Evolutionary conservation across 2,113 vertebrate species (phyloP), one percentile per base, ranked within the genome.

Genomic region (Jacana jacana): DNA sequence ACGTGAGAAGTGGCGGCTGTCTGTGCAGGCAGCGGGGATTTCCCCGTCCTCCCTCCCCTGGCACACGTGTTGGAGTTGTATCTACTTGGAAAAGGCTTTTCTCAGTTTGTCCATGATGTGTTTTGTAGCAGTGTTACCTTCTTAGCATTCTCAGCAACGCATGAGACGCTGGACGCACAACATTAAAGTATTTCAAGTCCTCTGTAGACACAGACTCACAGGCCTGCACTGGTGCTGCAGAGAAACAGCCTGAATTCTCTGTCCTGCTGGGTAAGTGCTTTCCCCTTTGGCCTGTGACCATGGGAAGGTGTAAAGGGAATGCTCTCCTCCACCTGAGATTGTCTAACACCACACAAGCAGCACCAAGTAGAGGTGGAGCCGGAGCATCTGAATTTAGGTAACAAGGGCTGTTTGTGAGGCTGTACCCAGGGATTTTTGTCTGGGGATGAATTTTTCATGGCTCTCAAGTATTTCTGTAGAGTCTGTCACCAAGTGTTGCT

Each of bases 1-100:
- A 16, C 0, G 4, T 19, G 77, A 70, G 37, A 66, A 88, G 35
- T 58, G 73, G 70, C 54, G 2, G 0, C 33, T 2, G 0, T n/a
- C 8, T 17, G 42, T 60, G 65, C n/a, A 46, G 33, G 7, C 39
- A 40, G 30, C 65, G 48, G 27, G 40, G 49, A 28, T 79, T 93
- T 75, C 42, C 46, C 27, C 19, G 2, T 54, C 69, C 49, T 81
- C 40, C 15, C 35, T 85, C 37, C n/a, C 61, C 37, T 52, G 49
- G 28, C 14, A 75, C 22, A 46, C 1, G 1, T 17, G 8, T n/a
- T 66, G 46, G 73, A 65, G 13, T 61, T 81, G 31, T 58, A 11
- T 37, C 52, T 73, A 48, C 70, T 49, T 22, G 17, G 44, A 78
- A 89, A 39, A 93, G 24, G 65, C 57, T 91, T 89, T 91, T 91